These are phyloP conservation scores for Aphaenogaster rudis DNA, from an alignment of 1,140 invertebrate genomes.

Conservation along the genomic window DNA sequence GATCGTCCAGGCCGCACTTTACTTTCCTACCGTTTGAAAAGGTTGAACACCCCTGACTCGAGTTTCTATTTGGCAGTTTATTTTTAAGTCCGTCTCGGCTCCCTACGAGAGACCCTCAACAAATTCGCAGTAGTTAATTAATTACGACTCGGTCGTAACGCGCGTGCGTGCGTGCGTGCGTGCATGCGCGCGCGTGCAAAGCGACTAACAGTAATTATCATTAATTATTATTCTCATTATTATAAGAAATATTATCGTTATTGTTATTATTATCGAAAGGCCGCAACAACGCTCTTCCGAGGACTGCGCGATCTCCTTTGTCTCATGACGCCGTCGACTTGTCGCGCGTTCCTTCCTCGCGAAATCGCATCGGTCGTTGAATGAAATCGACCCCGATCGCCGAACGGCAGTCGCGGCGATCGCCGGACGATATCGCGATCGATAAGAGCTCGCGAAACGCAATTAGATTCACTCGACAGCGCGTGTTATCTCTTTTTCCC, in stretches of 20 bases:
- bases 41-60: conserved; percentile 76
- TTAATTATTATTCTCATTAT: conserved; percentile 64
- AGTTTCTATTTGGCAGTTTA: conserved; percentile 82
- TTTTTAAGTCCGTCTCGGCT: conserved; percentile 79
- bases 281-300: conserved; percentile 72
- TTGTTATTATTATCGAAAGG: conserved; percentile 72
- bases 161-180: conserved; percentile 46
- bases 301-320: conserved; percentile 56
- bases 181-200: conserved; percentile 55
- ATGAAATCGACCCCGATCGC: conserved; percentile 19
- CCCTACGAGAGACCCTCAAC: conserved; percentile 62
- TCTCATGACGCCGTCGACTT: conserved; percentile 48
- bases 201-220: conserved; percentile 67
- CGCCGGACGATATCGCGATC: conserved; percentile 9
- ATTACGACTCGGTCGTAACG: conserved; percentile 58
- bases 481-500: background rate
- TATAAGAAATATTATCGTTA: conserved; percentile 64
- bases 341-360: conserved; percentile 29
- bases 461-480: conserved; percentile 31
- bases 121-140: conserved; percentile 44
- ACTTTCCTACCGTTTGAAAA: conserved; percentile 55
- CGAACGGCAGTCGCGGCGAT: background rate
- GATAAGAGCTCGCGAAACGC: conserved; percentile 21
- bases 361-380: conserved; percentile 38
- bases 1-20: conserved; percentile 35